phyloP scores from a whole-genome alignment of 2,797 vertebrate genomes.

The Corythornis leucogaster region DNA sequence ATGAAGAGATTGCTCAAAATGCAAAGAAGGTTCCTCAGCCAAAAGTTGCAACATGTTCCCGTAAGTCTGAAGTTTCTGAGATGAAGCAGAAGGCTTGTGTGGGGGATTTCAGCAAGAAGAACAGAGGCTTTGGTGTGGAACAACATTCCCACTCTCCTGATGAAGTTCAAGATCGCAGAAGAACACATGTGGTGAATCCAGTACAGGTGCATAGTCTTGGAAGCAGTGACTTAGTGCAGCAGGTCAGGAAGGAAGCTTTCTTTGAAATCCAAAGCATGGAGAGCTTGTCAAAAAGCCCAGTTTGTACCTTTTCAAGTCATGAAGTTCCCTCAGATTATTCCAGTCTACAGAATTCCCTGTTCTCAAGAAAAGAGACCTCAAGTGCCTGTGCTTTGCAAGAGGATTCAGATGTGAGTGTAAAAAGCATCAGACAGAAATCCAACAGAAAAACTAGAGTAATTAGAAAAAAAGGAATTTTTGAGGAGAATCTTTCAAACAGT shows the following conservation, averaged over 20 bases:
- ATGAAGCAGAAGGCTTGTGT: not conserved
- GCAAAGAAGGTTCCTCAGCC: not conserved
- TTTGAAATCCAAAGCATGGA: not conserved
- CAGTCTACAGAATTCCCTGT: not conserved
- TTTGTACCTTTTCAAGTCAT: not conserved
- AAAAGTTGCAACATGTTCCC: not conserved
- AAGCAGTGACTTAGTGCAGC: not conserved
- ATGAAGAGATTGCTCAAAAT: not conserved
- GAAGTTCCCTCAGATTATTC: not conserved
- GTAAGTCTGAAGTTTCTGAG: not conserved
- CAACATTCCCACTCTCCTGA: not conserved
- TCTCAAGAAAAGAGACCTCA: not conserved
- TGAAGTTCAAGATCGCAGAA: not conserved
- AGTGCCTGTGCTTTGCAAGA: not conserved
- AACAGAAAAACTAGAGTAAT: constrained; percentile 20
- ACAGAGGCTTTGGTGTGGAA: not conserved
- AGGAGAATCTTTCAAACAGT: not conserved
- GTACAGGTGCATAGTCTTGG: not conserved
- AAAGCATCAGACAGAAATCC: not conserved
- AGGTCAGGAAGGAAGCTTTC: not conserved
- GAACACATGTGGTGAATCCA: not conserved
- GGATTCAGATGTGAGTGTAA: not conserved
- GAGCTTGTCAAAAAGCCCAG: not conserved
- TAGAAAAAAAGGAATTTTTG: not conserved
- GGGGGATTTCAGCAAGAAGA: not conserved